Evolutionary conservation across 2,888 invertebrate genomes (phyloP), one percentile per base, ranked within the genome.

Genomic region (Polyommatus icarus): DNA sequence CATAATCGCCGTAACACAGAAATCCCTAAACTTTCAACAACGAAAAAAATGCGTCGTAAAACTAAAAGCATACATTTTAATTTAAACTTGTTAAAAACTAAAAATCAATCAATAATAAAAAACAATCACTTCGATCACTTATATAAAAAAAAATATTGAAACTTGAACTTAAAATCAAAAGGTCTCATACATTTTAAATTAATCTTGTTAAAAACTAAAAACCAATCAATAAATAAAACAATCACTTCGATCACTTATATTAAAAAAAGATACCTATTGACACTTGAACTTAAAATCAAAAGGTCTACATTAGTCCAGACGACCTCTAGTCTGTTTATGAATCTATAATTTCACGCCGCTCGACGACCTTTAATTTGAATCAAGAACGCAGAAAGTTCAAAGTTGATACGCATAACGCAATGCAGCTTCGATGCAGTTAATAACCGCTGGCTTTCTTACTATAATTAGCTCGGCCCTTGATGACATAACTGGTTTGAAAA

Each of bases 291-390:
- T 67, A 29, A 67, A 29, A 67, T 67, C 29, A 12, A 67, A 67
- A 67, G 67, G 67, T 32, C 67, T 32, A 29, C 67, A 67, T 67
- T 67, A 18, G 67, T 67, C 67, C 18, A 67, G 29, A 67, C 67
- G 67, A 67, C 67, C 67, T 67, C 67, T 67, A 67, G 67, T 67
- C 67, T 67, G 67, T 67, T 67, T 67, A 32, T 67, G 29, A 67
- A 67, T 67, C 15, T 67, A 67, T 32, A 67, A 67, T 67, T 67
- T 61, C 61, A 10, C 67, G 20, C 20, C 10, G 12, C 67, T 29
- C 10, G 24, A 6, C 24, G 67, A 67, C 67, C 67, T 67, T 32
- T 32, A 29, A 67, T 67, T 0, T 32, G 67, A 67, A 15, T 15
- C 20, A 67, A 54, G 54, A 54, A 67, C 15, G 67, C 29, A 6